Evolutionary conservation across 2,797 vertebrate species (phyloP).

Genomic region (Pristis pectinata): DNA sequence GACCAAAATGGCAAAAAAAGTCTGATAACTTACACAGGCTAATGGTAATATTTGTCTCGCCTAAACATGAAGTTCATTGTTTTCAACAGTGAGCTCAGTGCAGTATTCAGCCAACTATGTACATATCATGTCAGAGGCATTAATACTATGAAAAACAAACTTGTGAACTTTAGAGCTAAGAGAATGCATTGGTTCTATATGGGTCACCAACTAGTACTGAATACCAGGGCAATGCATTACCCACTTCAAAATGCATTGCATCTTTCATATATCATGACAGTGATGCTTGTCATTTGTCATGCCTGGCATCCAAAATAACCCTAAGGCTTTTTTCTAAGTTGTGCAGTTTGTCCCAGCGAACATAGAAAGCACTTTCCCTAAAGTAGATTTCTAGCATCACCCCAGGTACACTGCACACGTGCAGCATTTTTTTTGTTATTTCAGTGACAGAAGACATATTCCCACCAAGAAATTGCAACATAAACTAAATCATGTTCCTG

Average conservation of each 20-base stretch:
- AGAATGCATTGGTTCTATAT: not conserved
- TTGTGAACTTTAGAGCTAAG: not conserved
- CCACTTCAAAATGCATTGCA: slow-evolving; percentile 3
- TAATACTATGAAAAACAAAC: slow-evolving; percentile 11
- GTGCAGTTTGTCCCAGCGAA: not conserved
- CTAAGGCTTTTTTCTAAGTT: not conserved
- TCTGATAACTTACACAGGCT: not conserved
- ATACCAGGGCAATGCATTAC: not conserved
- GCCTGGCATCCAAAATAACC: slow-evolving; percentile 3
- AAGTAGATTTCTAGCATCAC: not conserved
- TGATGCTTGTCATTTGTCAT: slow-evolving; percentile 27
- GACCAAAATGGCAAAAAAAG: not conserved
- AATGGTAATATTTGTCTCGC: not conserved
- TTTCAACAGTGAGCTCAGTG: not conserved
- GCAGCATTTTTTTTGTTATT: not conserved
- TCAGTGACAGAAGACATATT: slow-evolving; percentile 17
- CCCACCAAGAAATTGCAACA: slow-evolving; percentile 1
- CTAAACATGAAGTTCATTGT: not conserved
- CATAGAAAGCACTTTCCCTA: not conserved
- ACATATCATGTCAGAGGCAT: not conserved
- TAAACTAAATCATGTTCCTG: not conserved
- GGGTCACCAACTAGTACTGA: slow-evolving; percentile 18
- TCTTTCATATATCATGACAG: not conserved
- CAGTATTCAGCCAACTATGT: not conserved
- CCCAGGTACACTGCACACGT: not conserved